Evolutionary conservation across 1,140 invertebrate genomes (phyloP).

Genomic region (Lepidostoma basale): DNA sequence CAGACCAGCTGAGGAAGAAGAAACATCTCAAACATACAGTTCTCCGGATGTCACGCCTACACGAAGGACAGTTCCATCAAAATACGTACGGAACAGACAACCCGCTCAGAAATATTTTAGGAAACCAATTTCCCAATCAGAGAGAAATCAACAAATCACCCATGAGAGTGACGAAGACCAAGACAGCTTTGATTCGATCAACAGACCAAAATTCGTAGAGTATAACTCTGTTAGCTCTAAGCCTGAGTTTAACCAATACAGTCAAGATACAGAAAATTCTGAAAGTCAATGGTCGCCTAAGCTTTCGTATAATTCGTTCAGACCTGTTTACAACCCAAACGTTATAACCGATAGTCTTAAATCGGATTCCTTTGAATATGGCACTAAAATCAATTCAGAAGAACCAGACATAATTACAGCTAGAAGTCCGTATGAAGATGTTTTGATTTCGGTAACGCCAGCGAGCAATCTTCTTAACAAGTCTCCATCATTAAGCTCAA

Average conservation of each 20-base stretch:
- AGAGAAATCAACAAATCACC: slow-evolving; percentile 53
- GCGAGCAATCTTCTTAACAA: slow-evolving; percentile 51
- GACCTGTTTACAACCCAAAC: slow-evolving; percentile 62
- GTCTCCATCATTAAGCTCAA: slow-evolving; percentile 33
- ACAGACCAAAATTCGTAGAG: slow-evolving; percentile 55
- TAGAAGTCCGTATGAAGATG: slow-evolving; percentile 57
- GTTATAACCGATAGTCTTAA: slow-evolving; percentile 55
- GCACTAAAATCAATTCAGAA: slow-evolving; percentile 47
- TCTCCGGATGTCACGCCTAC: slow-evolving; percentile 25
- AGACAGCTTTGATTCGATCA: slow-evolving; percentile 57
- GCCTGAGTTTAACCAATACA: slow-evolving; percentile 51
- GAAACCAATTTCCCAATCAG: slow-evolving; percentile 52
- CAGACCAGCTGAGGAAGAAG: slow-evolving; percentile 36
- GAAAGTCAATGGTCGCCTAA: slow-evolving; percentile 71
- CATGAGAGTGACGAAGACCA: slow-evolving; percentile 54
- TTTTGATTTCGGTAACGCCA: slow-evolving; percentile 57
- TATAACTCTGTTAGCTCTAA: slow-evolving; percentile 47
- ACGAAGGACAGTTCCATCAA: slow-evolving; percentile 25
- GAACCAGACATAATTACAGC: slow-evolving; percentile 58
- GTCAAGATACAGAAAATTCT: slow-evolving; percentile 39
- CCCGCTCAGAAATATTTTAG: slow-evolving; percentile 56
- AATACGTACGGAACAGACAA: slow-evolving; percentile 39
- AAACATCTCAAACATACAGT: slow-evolving; percentile 39
- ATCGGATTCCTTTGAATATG: slow-evolving; percentile 46
- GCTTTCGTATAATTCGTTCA: slow-evolving; percentile 62